phyloP scores from a whole-genome alignment of 2,888 invertebrate species.

The Nesidiocoris tenuis region DNA sequence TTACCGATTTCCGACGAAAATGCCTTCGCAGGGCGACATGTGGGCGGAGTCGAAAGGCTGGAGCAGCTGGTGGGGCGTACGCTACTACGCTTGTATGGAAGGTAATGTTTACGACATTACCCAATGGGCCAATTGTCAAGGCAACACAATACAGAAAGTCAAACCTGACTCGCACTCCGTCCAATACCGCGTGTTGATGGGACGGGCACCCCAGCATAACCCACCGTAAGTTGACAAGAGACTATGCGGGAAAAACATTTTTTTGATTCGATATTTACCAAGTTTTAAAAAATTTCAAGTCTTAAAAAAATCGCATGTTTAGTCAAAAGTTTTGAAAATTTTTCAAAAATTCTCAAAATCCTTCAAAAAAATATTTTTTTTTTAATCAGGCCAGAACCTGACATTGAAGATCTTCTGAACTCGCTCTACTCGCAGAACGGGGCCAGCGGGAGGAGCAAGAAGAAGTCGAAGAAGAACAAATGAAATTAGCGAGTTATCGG shows the following conservation, averaged over 20 bases:
- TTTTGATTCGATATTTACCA: no score
- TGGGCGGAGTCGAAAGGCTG: conserved; percentile 91
- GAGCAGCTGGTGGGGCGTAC: conserved; percentile 93
- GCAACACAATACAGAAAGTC: conserved; percentile 73
- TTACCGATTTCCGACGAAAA: no score
- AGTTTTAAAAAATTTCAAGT: no score
- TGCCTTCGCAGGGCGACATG: conserved; percentile 81
- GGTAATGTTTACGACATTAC: conserved; percentile 94
- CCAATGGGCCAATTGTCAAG: conserved; percentile 95
- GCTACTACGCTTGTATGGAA: conserved; percentile 96
- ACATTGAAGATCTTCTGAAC: conserved; percentile 79
- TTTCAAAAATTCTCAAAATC: no score
- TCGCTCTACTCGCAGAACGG: conserved; percentile 69
- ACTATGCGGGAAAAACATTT: no score
- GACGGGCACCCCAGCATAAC: conserved; percentile 53
- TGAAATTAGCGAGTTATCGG: no score
- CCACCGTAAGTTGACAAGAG: conserved; percentile 42
- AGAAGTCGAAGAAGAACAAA: conserved; percentile 46
- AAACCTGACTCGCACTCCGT: conserved; percentile 89
- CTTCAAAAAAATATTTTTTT: no score
- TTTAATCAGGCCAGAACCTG: conserved; percentile 60
- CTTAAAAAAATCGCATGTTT: no score
- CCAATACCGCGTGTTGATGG: conserved; percentile 81
- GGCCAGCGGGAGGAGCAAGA: conserved; percentile 55
- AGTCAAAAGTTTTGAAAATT: no score